Evolutionary conservation across 2,888 invertebrate genomes (phyloP), one percentile per base, ranked within the genome.

Genomic region (Pandemis cinnamomeana): DNA sequence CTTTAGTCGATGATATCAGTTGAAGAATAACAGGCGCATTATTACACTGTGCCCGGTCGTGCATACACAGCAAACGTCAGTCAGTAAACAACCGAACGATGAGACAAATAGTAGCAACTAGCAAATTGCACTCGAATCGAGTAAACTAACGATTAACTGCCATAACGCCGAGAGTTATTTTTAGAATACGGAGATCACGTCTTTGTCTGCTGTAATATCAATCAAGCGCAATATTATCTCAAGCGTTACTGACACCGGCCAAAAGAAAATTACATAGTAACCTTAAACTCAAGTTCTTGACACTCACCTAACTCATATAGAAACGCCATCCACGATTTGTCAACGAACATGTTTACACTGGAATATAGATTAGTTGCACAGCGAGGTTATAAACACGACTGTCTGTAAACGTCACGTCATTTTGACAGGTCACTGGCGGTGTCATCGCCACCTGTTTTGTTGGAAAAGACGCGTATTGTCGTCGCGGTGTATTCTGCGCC

Each of bases 151-250:
- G 91, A 92, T 92, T 93, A 94, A 90, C 88, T 87, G 87, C 89
- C 91, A 91, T 91, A 89, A 90, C 90, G 83, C 85, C 81, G 80
- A 82, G 87, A 82, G 87, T 90, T 94, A 94, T 94, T 92, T 92
- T 85, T 93, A 94, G 93, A 92, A 87, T 89, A 89, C 90, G 89
- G 87, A 93, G 93, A 94, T 91, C 93, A 91, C 89, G 89, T 89
- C 93, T 92, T 92, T 92, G 92, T 93, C 89, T 91, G 89, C 84
- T 87, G 84, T 89, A 91, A 89, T 91, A 87, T 89, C 85, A 89
- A 89, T 88, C 85, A 88, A 87, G 81, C 84, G 83, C 79, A 84
- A 76, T 77, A 76, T 81, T 83, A 78, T 78, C 78, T 78, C 72
- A 79, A 73, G 75, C 71, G 77, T 79, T 78, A 76, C 73, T 76